These are phyloP conservation scores for Syngnathus acus DNA, from an alignment of 2,797 vertebrate species.

Conservation along the genomic window DNA sequence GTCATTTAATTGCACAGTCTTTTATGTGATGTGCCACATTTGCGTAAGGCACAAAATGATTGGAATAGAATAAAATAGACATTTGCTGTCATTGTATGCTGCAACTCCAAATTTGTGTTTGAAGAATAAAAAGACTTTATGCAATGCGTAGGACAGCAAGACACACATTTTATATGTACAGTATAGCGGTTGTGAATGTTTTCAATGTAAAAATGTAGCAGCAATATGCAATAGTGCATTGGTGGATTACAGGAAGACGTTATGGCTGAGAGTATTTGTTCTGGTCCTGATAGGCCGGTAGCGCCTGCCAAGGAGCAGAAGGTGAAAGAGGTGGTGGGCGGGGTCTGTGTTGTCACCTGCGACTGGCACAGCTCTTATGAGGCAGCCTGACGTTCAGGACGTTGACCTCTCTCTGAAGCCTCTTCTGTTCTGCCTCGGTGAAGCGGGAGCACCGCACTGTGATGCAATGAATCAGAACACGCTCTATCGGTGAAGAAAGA, in stretches of 20 bases:
- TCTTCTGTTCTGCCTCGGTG: neutral
- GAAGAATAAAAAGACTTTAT: neutral
- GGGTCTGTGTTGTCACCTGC: neutral
- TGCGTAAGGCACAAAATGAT: neutral
- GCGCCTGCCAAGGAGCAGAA: neutral
- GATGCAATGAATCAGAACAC: neutral
- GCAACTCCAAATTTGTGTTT: no score
- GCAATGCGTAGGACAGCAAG: neutral
- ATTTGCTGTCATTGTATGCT: no score
- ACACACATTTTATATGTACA: neutral
- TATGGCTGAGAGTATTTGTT: neutral
- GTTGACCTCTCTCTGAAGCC: neutral
- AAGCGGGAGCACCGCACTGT: neutral
- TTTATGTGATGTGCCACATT: neutral
- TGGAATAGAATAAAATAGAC: neutral
- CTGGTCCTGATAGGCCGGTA: neutral
- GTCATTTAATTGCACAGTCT: slow-evolving; percentile 8
- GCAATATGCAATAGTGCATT: neutral
- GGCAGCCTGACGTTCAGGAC: neutral
- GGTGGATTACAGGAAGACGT: neutral
- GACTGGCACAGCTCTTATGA: neutral
- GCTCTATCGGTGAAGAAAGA: neutral
- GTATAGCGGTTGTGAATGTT: neutral
- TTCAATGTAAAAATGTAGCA: no score
- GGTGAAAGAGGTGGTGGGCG: neutral